phyloP scores from a whole-genome alignment of 1,140 invertebrate species.

The Drosophila sucinea region DNA sequence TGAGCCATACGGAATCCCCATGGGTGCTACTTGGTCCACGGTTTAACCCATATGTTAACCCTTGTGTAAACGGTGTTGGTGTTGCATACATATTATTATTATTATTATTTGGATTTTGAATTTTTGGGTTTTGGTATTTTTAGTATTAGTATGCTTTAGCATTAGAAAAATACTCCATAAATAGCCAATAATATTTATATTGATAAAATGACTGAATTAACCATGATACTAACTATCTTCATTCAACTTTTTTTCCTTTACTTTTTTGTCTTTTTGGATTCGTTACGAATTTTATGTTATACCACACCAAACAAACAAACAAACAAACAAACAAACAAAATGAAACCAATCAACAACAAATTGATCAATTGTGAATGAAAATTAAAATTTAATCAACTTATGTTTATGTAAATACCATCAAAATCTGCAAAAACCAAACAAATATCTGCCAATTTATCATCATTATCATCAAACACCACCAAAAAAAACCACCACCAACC shows the following conservation, averaged over 20 bases:
- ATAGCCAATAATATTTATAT: constrained; percentile 22
- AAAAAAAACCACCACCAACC: not conserved
- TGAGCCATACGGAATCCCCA: no score
- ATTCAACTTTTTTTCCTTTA: constrained; percentile 66
- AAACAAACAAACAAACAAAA: constrained; percentile 45
- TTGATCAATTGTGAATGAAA: constrained; percentile 40
- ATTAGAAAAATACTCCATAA: constrained; percentile 7
- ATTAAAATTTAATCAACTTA: constrained; percentile 33
- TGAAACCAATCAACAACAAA: constrained; percentile 34
- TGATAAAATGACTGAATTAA: constrained; percentile 3
- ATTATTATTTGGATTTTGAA: not conserved
- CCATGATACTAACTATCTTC: constrained; percentile 62
- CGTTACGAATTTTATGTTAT: constrained; percentile 63
- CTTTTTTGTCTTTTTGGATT: constrained; percentile 70
- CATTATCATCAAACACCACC: constrained; percentile 34
- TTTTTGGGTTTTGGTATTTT: not conserved
- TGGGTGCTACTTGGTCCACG: no score
- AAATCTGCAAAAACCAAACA: constrained; percentile 39
- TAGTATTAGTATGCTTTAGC: constrained; percentile 6
- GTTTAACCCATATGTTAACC: not conserved
- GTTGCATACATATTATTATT: not conserved
- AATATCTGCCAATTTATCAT: constrained; percentile 3
- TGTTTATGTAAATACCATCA: constrained; percentile 59
- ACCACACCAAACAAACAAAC: constrained; percentile 37
- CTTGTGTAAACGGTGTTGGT: not conserved